phyloP scores from a whole-genome alignment of 2,797 vertebrate genomes.

The Poeciliopsis paucimaculata region DNA sequence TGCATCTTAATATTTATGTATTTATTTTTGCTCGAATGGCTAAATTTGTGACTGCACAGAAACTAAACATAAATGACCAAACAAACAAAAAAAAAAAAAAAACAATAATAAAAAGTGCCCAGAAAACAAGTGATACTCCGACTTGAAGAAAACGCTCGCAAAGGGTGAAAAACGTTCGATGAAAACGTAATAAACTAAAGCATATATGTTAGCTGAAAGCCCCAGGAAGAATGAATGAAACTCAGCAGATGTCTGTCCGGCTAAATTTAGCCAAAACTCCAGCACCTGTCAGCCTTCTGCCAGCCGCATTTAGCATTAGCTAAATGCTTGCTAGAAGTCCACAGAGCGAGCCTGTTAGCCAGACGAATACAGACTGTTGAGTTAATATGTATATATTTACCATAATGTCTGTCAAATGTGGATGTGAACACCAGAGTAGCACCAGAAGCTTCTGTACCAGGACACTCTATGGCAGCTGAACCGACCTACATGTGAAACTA shows the following conservation, averaged over 20 bases:
- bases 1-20: neutral
- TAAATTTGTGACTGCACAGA: neutral
- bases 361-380: fast-evolving
- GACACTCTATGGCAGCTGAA: conserved; percentile 57
- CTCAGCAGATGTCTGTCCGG: conserved; percentile 49
- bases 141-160: neutral
- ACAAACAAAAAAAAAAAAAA: no score
- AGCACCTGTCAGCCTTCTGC: conserved; percentile 63
- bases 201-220: conserved; percentile 6
- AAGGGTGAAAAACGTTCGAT: neutral
- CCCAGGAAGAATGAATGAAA: conserved; percentile 59
- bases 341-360: fast-evolving
- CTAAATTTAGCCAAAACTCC: conserved; percentile 72
- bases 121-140: neutral
- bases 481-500: conserved; percentile 57
- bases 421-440: neutral
- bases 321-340: neutral
- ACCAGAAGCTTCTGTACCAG: conserved; percentile 28
- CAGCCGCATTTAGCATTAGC: conserved; percentile 57
- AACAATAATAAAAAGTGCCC: neutral
- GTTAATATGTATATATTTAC: conserved; percentile 37
- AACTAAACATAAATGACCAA: neutral
- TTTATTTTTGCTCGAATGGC: neutral
- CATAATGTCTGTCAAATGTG: conserved; percentile 48
- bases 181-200: neutral